A percentile compares a stretch with the other conserved stretches of the same genome.
phyloP scores from a whole-genome alignment of 2,113 vertebrate species.

The Rostratula benghalensis region DNA sequence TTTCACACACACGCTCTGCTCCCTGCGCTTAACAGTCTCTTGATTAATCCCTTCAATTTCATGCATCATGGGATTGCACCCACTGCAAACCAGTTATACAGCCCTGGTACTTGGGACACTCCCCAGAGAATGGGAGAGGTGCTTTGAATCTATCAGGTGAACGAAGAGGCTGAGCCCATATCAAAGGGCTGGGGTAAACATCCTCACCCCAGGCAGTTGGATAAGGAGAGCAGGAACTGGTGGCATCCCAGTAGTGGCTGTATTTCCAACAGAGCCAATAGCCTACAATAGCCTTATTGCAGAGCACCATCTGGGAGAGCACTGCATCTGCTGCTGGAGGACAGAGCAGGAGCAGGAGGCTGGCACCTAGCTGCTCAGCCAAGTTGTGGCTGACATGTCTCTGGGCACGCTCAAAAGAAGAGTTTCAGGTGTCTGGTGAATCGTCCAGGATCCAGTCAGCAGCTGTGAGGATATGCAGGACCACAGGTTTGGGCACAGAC shows the following conservation, averaged over 20 bases:
- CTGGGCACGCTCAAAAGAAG: neutral
- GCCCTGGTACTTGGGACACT: neutral
- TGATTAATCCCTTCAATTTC: neutral
- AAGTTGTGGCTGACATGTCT: neutral
- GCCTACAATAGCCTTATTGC: neutral
- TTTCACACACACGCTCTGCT: neutral
- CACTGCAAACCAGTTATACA: neutral
- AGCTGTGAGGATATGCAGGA: neutral
- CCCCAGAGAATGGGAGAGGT: neutral
- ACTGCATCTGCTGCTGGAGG: neutral
- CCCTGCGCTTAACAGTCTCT: neutral
- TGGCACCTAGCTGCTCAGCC: neutral
- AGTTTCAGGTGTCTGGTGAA: neutral
- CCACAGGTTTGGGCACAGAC: neutral
- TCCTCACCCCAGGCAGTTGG: neutral
- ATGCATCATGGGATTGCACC: fast-evolving
- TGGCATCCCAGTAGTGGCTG: neutral
- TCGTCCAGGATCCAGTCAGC: neutral
- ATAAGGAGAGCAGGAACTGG: neutral
- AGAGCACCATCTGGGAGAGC: neutral
- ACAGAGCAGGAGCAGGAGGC: neutral
- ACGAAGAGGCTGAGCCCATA: neutral
- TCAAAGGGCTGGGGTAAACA: neutral
- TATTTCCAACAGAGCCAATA: neutral
- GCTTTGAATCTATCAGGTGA: neutral